phyloP scores from a whole-genome alignment of 2,113 vertebrate genomes.

The Pyrgilauda ruficollis region DNA sequence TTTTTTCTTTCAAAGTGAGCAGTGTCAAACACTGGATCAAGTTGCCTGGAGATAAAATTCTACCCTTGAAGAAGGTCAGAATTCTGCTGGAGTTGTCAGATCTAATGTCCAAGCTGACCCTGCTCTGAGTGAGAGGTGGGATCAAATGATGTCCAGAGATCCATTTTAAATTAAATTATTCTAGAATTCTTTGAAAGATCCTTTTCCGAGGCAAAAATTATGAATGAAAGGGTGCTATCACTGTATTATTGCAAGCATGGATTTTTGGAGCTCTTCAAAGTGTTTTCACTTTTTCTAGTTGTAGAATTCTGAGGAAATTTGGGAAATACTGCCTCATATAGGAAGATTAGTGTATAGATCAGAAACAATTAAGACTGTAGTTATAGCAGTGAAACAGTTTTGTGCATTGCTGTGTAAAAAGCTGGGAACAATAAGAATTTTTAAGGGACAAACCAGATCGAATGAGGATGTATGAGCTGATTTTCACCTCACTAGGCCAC shows the following conservation, averaged over 20 bases:
- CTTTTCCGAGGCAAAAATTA: background rate
- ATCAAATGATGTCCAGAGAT: background rate
- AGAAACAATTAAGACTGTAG: background rate
- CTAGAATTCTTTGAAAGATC: background rate
- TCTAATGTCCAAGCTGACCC: background rate
- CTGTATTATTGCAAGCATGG: background rate
- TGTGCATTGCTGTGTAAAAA: background rate
- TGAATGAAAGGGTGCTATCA: background rate
- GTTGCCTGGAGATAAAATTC: background rate
- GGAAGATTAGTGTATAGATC: background rate
- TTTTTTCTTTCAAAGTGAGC: background rate
- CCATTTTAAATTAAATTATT: background rate
- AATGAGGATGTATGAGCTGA: background rate
- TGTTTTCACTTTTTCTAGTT: background rate
- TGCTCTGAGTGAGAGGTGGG: background rate
- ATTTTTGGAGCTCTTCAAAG: background rate
- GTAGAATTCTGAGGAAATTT: background rate
- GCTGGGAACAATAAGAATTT: background rate
- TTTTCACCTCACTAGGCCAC: fast-evolving
- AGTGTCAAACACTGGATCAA: background rate
- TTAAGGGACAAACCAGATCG: background rate
- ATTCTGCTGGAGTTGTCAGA: background rate
- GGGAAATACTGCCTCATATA: background rate
- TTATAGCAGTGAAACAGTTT: background rate
- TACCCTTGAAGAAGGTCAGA: background rate